These are phyloP conservation scores for Drosophila neonasuta DNA, from an alignment of 2,888 invertebrate species.

Conservation along the genomic window DNA sequence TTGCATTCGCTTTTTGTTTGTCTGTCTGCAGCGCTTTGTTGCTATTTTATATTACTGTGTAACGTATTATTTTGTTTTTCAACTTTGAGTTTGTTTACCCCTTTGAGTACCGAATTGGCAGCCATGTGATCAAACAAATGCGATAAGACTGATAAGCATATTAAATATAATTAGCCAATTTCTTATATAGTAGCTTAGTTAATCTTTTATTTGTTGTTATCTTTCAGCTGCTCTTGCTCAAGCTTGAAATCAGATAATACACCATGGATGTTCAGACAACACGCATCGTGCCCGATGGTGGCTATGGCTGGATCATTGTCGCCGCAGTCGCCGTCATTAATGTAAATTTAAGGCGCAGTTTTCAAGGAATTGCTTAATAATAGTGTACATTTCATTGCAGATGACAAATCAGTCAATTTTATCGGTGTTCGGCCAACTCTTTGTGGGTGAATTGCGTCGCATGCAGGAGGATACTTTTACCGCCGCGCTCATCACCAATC, in stretches of 20 bases:
- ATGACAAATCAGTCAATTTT: slow-evolving; percentile 88
- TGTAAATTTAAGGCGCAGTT: slow-evolving; percentile 83
- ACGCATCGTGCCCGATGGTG: slow-evolving; percentile 85
- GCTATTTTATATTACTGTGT: slow-evolving; percentile 11
- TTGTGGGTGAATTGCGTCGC: slow-evolving; percentile 85
- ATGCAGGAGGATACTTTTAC: slow-evolving; percentile 87
- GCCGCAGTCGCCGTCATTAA: slow-evolving; percentile 86
- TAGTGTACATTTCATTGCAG: slow-evolving; percentile 75
- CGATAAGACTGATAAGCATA: slow-evolving; percentile 48
- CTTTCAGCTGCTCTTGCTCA: slow-evolving; percentile 26
- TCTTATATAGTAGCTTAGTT: slow-evolving; percentile 18
- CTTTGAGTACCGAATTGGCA: slow-evolving; percentile 7
- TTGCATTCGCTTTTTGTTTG: slow-evolving; percentile 3
- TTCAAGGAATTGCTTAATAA: not conserved
- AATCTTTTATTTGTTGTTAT: slow-evolving; percentile 22
- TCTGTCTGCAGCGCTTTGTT: not conserved
- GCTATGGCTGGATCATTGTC: slow-evolving; percentile 89
- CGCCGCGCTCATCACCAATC: slow-evolving; percentile 87
- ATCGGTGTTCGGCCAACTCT: slow-evolving; percentile 87
- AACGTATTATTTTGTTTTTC: slow-evolving; percentile 10
- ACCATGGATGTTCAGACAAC: slow-evolving; percentile 63
- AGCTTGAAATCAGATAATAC: slow-evolving; percentile 9
- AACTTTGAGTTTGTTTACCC: slow-evolving; percentile 10
- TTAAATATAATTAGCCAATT: slow-evolving; percentile 35
- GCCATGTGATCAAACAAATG: slow-evolving; percentile 19